Base-by-base conservation (phyloP, 1,140 invertebrate genomes). In the Bombus vancouverensis region DNA sequence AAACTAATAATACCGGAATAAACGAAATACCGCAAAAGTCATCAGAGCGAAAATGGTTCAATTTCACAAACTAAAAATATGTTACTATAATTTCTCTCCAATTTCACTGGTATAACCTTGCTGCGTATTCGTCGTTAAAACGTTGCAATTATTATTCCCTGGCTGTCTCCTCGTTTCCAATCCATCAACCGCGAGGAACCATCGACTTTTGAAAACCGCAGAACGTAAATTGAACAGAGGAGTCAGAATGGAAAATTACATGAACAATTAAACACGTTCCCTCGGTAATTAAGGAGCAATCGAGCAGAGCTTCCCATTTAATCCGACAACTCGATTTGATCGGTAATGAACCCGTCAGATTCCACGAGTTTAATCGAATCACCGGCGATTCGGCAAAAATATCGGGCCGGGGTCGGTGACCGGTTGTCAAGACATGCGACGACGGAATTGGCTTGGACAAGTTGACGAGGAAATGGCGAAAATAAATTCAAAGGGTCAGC, bases 271-370 rank as follows among this genome's bases (percentile, higher is more conserved):
- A 77, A 62, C 57, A 62, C 53, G 37, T 77, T 77, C n/a, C 28
- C 25, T 13, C 37, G 75, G 57, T 59, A 77, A 77, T 77, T 77
- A 77, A 77, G 75, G 42, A 62, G 75, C 75, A 44, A 79, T 79
- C 77, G 62, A 47, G 65, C 77, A 68, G 42, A 47, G 39, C 59
- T 68, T 77, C 37, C 57, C 57, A 62, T 62, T 62, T 57, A 32
- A 39, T n/a, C 44, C 44, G 73, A 53, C 73, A 53, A 77, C 62
- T 75, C 42, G 44, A 53, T 53, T 76, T 68, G 32, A 77, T 53
- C 59, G 42, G 32, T 68, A 83, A 83, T 68, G 75, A 77, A 77
- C 75, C 57, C 75, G 57, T 37, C 44, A 76, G 39, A 68, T 76
- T 66, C 42, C 71, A 39, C 59, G 53, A 18, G 44, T 39, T 77